Evolutionary conservation across 2,797 vertebrate species (phyloP), one percentile per base, ranked within the genome.

Genomic region (Discoglossus pictus): DNA sequence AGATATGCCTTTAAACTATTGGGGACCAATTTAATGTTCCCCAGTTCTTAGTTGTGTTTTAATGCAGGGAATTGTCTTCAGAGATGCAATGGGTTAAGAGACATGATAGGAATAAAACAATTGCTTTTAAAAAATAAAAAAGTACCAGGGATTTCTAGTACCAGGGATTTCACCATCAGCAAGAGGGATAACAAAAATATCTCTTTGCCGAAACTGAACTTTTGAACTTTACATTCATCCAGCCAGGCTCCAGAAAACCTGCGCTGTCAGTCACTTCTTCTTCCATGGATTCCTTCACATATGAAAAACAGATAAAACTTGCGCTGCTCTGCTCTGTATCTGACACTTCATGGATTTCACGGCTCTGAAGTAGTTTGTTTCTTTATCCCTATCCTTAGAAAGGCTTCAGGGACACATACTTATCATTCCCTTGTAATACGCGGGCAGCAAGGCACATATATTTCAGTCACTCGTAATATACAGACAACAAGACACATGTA

Each of bases 221-320:
- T 71, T 71, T 64, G 68, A 71, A 71, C 68, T 71, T 64, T 71
- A n/a, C 61, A 51, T 53, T 71, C 68, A 64, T 58, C 44, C 38
- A 63, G 43, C 36, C 23, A 56, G 53, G 68, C 68, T 64, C 36
- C 24, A 58, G 60, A 51, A 71, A 71, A 71, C 60, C 68, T 64
- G 68, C 16, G 60, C 68, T 71, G 68, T 64, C 68, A 63, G 23
- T 71, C 68, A 71, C 27, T 35, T 59, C 35, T 35, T 55, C 61
- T 71, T 71, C 61, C 61, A 71, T 71, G 61, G 68, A 71, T 71
- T 71, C 68, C 61, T 63, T 61, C 60, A 64, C 61, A 71, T 71
- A 71, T 71, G 68, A 71, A 51, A 71, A 71, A 63, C 68, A 71
- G 68, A 71, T 71, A 64, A 53, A 25, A 55, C 42, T 71, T 58